Percentiles rank a stretch among this genome's conserved stretches.
These are phyloP conservation scores for Orchesellides sinensis DNA, from an alignment of 2,888 invertebrate species.

Conservation along the genomic window DNA sequence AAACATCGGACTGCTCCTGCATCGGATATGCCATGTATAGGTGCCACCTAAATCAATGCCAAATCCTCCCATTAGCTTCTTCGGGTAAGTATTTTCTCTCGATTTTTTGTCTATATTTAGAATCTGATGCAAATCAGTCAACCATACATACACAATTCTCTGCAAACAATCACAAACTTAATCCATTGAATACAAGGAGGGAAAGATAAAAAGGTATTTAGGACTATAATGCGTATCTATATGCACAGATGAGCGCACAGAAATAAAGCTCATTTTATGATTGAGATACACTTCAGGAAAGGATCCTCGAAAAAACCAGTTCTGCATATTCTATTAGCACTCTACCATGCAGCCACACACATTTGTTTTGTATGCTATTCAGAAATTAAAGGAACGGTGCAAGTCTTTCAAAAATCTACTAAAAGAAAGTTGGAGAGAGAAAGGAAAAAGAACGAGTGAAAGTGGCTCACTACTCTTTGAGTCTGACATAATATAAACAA, in stretches of 20 bases:
- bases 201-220: constrained; percentile 2
- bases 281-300: background rate
- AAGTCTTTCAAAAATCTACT: background rate
- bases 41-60: constrained; percentile 72
- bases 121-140: constrained; percentile 48
- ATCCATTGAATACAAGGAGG: constrained; percentile 29
- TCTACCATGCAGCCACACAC: background rate
- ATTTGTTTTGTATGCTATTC: background rate
- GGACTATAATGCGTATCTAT: background rate
- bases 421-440: background rate
- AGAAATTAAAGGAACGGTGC: constrained; percentile 13
- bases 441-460: background rate
- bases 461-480: constrained; percentile 23
- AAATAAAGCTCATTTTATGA: background rate
- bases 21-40: constrained; percentile 73
- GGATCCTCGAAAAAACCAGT: background rate
- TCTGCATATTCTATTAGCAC: background rate
- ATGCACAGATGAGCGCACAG: background rate
- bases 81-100: constrained; percentile 60
- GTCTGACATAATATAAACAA: constrained; percentile 25
- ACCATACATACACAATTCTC: constrained; percentile 18
- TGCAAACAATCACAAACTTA: constrained; percentile 38
- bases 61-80: constrained; percentile 69
- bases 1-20: constrained; percentile 73
- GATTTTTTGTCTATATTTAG: constrained; percentile 54